Evolutionary conservation across 2,888 invertebrate genomes (phyloP).

Genomic region (Girardia tigrina): DNA sequence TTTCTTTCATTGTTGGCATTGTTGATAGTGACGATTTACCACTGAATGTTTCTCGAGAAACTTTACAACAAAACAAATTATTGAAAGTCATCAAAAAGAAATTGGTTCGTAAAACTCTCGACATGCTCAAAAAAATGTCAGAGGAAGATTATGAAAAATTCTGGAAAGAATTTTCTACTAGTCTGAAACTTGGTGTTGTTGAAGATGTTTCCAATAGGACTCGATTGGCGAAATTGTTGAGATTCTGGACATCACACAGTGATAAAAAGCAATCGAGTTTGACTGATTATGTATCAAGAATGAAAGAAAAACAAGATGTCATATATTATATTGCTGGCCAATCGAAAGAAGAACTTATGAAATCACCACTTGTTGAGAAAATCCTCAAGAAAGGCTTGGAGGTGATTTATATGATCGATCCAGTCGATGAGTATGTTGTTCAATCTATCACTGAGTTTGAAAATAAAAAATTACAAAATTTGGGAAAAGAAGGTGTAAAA

Average conservation of each 20-base stretch:
- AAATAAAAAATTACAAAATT: conserved; percentile 88
- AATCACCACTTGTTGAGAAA: conserved; percentile 78
- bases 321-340: conserved; percentile 92
- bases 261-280: conserved; percentile 60
- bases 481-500: conserved; percentile 89
- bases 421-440: conserved; percentile 90
- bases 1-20: conserved; percentile 83
- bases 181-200: conserved; percentile 85
- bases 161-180: conserved; percentile 98
- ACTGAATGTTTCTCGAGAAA: conserved; percentile 90
- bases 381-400: conserved; percentile 75
- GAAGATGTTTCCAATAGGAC: conserved; percentile 93
- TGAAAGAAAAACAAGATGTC: conserved; percentile 72
- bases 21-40: conserved; percentile 98
- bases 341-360: conserved; percentile 60
- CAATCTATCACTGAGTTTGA: conserved; percentile 92
- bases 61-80: conserved; percentile 91
- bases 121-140: conserved; percentile 90
- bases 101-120: conserved; percentile 81
- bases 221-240: conserved; percentile 77
- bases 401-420: conserved; percentile 75
- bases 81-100: conserved; percentile 99
- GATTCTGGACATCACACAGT: conserved; percentile 66
- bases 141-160: conserved; percentile 76
- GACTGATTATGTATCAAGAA: conserved; percentile 75